Base-by-base conservation (phyloP, 2,113 vertebrate genomes). In the Pituophis catenifer region DNA sequence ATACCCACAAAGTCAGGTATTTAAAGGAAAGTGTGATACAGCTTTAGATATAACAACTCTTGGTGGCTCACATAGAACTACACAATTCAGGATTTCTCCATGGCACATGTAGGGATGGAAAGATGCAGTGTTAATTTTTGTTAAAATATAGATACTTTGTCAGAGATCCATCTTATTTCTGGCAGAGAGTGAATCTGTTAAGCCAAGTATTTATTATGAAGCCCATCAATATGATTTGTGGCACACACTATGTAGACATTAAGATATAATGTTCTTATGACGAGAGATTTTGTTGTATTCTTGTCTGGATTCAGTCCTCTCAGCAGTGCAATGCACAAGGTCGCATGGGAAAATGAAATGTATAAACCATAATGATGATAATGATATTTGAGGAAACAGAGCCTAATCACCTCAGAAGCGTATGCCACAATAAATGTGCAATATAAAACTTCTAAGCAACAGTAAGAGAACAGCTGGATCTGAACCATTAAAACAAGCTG, bases 11-110 rank as follows among this genome's bases (percentile, higher is more conserved):
- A 92, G 87, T 93, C 95, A 89, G 52, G 93, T 95, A 96, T 95
- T 96, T 96, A 97, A 96, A 96, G 94, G 95, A 94, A 96, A 95
- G 92, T 38, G 24, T 75, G 65, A 94, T 93, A 54, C 12, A 86
- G 89, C 90, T 95, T 97, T 95, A 97, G 96, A 95, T 94, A 97
- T 95, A 94, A 95, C 33, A 92, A 95, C 95, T 94, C 29, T 92
- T 87, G 90, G 93, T 94, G 54, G 57, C 90, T 57, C 87, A 86
- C 24, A 5, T 0, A 95, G 91, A 91, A 88, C 12, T 55, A 55
- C 70, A 89, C 95, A 97, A 96, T 93, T 94, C 33, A 2, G 0
- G 53, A 88, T 87, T 58, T 58, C 90, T 50, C 94, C n/a, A 3
- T 19, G 90, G 81, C 90, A 96, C 94, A 55, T 21, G 85, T 86